Evolutionary conservation across 2,797 vertebrate genomes (phyloP), one percentile per base, ranked within the genome.

Genomic region (Brachyrhaphis roseni): DNA sequence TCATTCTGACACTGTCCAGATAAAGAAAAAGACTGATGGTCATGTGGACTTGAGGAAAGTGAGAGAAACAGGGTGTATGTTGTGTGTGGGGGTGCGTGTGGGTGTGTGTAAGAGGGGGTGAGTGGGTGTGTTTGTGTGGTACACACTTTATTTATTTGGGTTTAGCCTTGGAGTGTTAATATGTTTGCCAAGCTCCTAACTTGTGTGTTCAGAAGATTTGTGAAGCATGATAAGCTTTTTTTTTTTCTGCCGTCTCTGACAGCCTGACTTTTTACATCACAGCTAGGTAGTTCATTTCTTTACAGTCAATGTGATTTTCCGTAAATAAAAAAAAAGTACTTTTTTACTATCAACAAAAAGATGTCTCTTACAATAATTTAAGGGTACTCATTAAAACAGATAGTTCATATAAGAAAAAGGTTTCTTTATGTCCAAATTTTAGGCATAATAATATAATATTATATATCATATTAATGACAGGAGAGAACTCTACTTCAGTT

Each of bases 1-100:
- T 95, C 94, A 93, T 88, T 84, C 85, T 95, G 95, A 96, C 94
- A 95, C 89, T 95, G 92, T 95, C 93, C 94, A 96, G 96, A 96
- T 95, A 94, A 94, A 94, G 87, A 91, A 86, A 84, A 76, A 93
- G 90, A 95, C 89, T 89, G 92, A 95, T 95, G 91, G 87, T 88
- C 82, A 78, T 88, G 88, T 89, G 85, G 84, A 84, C 82, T 77
- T 81, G 77, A 82, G 79, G 86, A 84, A 75, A 78, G 86, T 90
- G 81, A 77, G 73, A 79, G 82, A 86, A 80, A 83, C 64, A 47
- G 64, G 68, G 80, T 79, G 86, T 77, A 70, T 81, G 64, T 36
- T 49, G 46, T 47, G 5, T 47, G 46, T 47, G 15, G 16, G 13
- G 15, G 47, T 20, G 47, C 18, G 18, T 49, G 47, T 20, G 45